Percentiles rank a stretch among this genome's conserved stretches.
phyloP scores from a whole-genome alignment of 2,113 vertebrate genomes.

The Nannospalax galili region DNA sequence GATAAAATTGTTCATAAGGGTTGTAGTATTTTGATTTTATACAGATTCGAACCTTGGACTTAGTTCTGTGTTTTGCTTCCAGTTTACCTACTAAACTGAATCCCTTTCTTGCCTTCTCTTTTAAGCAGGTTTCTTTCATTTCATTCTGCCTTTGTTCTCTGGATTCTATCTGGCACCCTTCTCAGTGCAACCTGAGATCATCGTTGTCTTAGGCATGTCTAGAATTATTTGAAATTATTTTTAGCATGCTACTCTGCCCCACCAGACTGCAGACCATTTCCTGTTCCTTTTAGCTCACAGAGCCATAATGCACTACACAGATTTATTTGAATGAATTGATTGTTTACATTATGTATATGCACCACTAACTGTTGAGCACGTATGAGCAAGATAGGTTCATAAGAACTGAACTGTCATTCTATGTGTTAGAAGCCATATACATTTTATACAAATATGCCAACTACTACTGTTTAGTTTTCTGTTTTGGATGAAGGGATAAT shows the following conservation, averaged over 20 bases:
- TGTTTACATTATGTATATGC: not conserved
- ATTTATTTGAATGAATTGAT: not conserved
- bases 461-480: not conserved
- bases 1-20: not conserved
- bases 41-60: not conserved
- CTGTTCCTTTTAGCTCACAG: fast-evolving
- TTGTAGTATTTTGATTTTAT: not conserved
- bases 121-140: no score
- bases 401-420: not conserved
- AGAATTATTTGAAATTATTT: not conserved
- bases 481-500: slow-evolving; percentile 9
- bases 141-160: not conserved
- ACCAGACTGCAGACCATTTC: not conserved
- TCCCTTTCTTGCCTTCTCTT: not conserved
- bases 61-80: not conserved
- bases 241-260: not conserved
- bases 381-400: not conserved
- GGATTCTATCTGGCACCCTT: fast-evolving
- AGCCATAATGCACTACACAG: not conserved
- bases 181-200: not conserved
- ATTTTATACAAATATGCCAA: slow-evolving; percentile 13
- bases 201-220: not conserved
- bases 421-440: not conserved
- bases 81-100: no score
- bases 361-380: not conserved